Conservation (phyloP, 2,797 vertebrate species). For the Poecile montanus region DNA sequence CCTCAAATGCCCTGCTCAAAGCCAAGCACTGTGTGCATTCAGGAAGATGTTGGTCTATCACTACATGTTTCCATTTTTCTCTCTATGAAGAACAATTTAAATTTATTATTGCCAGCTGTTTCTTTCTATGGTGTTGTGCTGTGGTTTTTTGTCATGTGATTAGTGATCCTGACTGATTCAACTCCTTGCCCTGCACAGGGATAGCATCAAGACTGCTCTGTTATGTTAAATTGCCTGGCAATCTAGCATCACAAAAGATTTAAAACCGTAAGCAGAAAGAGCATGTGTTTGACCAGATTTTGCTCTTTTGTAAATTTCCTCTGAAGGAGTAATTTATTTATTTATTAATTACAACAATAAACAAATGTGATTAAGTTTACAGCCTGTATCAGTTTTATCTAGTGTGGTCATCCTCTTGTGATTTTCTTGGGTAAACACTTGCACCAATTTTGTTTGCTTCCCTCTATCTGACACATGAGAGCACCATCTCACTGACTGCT, state of each 20-base stretch:
- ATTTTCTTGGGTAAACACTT: not conserved
- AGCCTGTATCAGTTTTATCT: not conserved
- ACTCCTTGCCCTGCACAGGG: not conserved
- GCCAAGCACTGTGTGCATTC: constrained; percentile 21
- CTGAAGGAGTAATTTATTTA: not conserved
- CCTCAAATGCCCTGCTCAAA: constrained; percentile 21
- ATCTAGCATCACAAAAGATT: not conserved
- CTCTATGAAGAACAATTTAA: constrained; percentile 43
- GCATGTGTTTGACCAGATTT: not conserved
- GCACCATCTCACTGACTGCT: not conserved
- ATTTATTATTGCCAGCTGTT: constrained; percentile 58
- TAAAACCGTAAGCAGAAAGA: not conserved
- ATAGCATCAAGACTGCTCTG: not conserved
- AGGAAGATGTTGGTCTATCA: constrained; percentile 20
- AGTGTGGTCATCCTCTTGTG: not conserved
- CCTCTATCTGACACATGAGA: not conserved
- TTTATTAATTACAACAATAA: not conserved
- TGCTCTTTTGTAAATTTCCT: not conserved
- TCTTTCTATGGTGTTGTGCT: not conserved
- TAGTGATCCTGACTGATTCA: constrained; percentile 47
- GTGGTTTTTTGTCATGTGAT: constrained; percentile 36
- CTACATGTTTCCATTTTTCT: constrained; percentile 5
- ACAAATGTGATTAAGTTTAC: not conserved
- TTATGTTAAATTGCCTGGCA: not conserved
- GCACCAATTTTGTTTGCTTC: not conserved